phyloP scores from a whole-genome alignment of 1,140 invertebrate genomes.

The Bombus waltoni region DNA sequence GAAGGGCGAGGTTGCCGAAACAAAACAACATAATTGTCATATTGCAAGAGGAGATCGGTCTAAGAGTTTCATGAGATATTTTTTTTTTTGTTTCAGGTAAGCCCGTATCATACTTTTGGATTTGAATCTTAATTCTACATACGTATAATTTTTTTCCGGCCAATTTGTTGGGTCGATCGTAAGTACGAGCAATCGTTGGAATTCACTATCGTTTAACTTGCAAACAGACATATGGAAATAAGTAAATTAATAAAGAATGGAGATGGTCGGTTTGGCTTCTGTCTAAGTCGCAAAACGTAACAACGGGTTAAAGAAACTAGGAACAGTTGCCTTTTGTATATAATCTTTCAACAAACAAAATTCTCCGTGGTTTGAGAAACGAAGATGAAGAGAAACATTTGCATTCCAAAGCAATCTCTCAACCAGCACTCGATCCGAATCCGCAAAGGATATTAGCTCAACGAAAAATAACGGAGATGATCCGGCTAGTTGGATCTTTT shows the following conservation, averaged over 20 bases:
- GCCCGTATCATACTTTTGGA: slow-evolving; percentile 55
- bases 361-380: not conserved
- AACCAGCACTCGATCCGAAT: not conserved
- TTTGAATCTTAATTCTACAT: slow-evolving; percentile 7
- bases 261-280: too few species aligned
- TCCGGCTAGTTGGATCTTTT: not conserved
- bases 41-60: slow-evolving; percentile 32
- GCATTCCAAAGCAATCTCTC: not conserved
- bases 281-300: too few species aligned
- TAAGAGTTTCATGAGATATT: not conserved
- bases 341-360: not conserved
- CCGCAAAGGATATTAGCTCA: not conserved
- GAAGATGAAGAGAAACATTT: not conserved
- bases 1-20: slow-evolving; percentile 49
- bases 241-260: not conserved
- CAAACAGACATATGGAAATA: not conserved
- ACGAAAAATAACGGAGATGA: not conserved
- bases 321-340: too few species aligned
- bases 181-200: slow-evolving; percentile 39
- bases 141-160: not conserved
- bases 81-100: slow-evolving; percentile 76
- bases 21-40: slow-evolving; percentile 39
- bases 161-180: slow-evolving; percentile 34
- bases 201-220: too few species aligned
- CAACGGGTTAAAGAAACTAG: too few species aligned